Base-by-base conservation (phyloP, 1,140 invertebrate genomes). In the Formica selysi region DNA sequence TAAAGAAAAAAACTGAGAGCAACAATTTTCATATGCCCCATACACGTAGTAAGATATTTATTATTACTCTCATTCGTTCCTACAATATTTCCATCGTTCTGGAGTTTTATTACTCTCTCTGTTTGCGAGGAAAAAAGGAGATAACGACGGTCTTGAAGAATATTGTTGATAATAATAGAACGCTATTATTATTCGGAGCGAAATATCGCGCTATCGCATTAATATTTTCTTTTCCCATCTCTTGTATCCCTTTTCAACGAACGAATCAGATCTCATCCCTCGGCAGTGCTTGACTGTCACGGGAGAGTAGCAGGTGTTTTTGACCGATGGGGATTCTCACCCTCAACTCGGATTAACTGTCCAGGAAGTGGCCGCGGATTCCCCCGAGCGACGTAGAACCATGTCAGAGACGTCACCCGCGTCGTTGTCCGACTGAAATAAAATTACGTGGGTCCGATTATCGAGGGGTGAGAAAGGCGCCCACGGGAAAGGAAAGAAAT, bases 261-360 rank as follows among this genome's bases (percentile, higher is more conserved):
- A 19, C 11, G 26, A 81, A 81, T 81, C 38, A 54, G 62, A 74
- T 83, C 51, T 59, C 48, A 70, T 19, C 22, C 48, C 41, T 70
- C 51, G 65, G 5, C 11, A 26, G 36, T 41, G 26, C 29, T 83
- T 74, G 54, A 73, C 26, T 26, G 44, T 26, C n/a, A 19, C 78
- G 68, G 61, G 38, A 73, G 29, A 61, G 51, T 83, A 41, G 68
- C 79, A 83, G 68, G 68, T 83, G 67, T 83, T 26, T 32, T 29
- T 71, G 79, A 81, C 26, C 54, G 38, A 74, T 38, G 29, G 10
- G 44, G 48, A 51, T 19, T 73, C 13, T 73, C 68, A 59, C 68
- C 54, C 38, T 44, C 67, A 32, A 79, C 38, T 44, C 13, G 68
- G 38, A 61, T 62, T 74, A 83, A 74, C 38, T 41, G 38, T 74